Base-by-base conservation (phyloP, 2,113 vertebrate species). In the Pterocles burchelli region DNA sequence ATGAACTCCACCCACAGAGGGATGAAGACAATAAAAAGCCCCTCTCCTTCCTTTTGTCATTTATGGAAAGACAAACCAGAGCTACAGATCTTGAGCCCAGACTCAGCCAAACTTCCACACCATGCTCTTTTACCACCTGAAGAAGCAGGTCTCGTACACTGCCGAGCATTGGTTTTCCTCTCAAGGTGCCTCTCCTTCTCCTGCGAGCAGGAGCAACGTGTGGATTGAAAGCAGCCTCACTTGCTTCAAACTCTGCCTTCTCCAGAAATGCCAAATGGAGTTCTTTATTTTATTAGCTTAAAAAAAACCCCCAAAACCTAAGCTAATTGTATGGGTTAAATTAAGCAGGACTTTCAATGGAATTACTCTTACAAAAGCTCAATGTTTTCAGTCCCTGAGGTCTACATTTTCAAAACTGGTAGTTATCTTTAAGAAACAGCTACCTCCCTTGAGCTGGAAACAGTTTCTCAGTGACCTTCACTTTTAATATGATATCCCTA, bases 361-460 rank as follows among this genome's bases (percentile, higher is more conserved):
- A 72, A 95, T 86, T 90, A 80, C 28, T 90, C 21, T 68, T 94
- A 59, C 10, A 57, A 93, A 90, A 94, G 48, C 85, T 58, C 72
- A 43, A 61, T 54, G 52, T 24, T 78, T 90, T 84, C 36, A 63
- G 88, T 96, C 95, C 90, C 90, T 6, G 62, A 93, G 76, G 76
- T 78, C 76, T 95, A 57, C 36, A 72, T 89, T 89, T 95, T 95
- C 88, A 94, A 86, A 92, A 92, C 65, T 89, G 52, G 79, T 34
- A 57, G 81, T 91, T 92, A 93, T 96, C 93, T 96, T 90, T 87
- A 89, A 90, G 83, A 92, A 95, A 86, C 96, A 96, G 95, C 54
- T 68, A 75, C 76, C 54, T 95, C 91, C 86, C 90, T 90, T 52
- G 86, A 86, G 93, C 51, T 94, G 80, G 68, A 85, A 90, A 82